Conservation (phyloP, 2,888 invertebrate genomes). For the Leptura quadrifasciata region DNA sequence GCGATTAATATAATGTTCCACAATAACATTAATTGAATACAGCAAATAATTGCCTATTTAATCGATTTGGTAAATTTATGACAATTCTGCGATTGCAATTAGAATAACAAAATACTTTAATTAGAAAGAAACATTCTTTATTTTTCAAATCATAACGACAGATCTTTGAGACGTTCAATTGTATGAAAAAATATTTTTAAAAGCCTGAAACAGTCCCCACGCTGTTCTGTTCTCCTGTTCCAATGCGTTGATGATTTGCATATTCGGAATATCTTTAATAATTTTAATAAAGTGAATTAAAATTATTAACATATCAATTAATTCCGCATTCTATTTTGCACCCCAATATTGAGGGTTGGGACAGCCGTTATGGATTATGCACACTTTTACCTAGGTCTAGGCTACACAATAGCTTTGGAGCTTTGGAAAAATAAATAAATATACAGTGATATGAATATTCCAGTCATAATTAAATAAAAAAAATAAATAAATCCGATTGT, state of each 20-base stretch:
- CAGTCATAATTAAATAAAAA: constrained; percentile 25
- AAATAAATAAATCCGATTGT: constrained; percentile 55
- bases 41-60: not conserved
- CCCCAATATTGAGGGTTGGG: not conserved
- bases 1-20: not conserved
- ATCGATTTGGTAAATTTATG: too few species aligned
- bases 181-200: constrained; percentile 36
- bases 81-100: not conserved
- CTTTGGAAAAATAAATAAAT: not conserved
- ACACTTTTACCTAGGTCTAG: not conserved
- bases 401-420: not conserved
- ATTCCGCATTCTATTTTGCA: not conserved
- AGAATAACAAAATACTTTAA: not conserved
- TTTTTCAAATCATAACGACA: not conserved
- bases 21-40: not conserved
- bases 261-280: constrained; percentile 53
- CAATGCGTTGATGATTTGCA: constrained; percentile 67
- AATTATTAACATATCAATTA: not conserved
- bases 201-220: constrained; percentile 37
- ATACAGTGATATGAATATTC: not conserved
- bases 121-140: not conserved
- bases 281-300: constrained; percentile 34
- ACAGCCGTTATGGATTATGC: not conserved
- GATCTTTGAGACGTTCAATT: constrained; percentile 14
- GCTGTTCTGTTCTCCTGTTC: constrained; percentile 62